Conservation (phyloP, 2,888 invertebrate genomes). For the Ctena decussata region DNA sequence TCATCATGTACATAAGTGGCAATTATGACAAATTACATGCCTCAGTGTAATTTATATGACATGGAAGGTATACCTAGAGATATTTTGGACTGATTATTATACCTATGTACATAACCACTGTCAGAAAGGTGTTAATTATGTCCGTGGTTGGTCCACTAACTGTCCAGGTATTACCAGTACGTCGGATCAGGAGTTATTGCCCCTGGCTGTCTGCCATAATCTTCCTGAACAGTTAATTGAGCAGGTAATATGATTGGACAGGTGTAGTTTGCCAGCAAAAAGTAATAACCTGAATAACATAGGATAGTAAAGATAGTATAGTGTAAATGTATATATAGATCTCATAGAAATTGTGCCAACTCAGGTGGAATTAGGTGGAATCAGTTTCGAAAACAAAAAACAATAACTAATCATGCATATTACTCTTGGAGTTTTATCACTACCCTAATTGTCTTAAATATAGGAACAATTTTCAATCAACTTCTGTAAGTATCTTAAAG, state of each 20-base stretch:
- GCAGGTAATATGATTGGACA: constrained; percentile 27
- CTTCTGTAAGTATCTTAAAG: no score
- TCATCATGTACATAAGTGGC: neutral
- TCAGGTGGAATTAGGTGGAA: no score
- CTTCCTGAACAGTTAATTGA: constrained; percentile 18
- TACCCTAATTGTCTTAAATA: no score
- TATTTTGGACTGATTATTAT: constrained; percentile 2
- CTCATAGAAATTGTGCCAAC: neutral
- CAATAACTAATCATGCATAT: no score
- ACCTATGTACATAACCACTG: neutral
- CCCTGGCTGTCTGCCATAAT: neutral
- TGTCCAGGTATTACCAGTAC: neutral
- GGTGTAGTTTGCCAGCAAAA: constrained; percentile 3
- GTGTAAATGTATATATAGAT: neutral
- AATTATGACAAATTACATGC: constrained; percentile 1
- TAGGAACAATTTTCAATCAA: no score
- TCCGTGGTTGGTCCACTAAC: neutral
- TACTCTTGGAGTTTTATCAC: no score
- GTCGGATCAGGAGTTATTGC: neutral
- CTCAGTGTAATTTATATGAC: neutral
- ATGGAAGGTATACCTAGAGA: neutral
- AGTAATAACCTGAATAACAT: neutral
- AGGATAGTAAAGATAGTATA: neutral
- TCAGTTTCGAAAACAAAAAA: neutral
- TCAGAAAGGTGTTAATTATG: neutral